Conservation (phyloP, 2,888 invertebrate genomes). For the Caenorhabditis angaria region DNA sequence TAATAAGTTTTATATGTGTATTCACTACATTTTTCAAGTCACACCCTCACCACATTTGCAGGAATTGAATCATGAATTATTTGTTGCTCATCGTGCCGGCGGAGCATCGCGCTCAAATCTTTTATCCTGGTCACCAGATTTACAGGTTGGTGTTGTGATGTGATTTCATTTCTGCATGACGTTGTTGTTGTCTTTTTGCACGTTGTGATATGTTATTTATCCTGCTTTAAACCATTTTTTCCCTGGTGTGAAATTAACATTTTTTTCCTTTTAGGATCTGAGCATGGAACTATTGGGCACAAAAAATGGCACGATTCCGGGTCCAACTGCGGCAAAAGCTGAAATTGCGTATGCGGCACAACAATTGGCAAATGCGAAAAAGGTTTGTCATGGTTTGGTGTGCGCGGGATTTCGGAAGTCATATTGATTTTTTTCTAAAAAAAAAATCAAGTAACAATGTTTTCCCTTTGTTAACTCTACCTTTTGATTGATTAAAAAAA, state of each 20-base stretch:
- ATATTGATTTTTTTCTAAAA: not conserved
- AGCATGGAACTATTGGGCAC: slow-evolving; percentile 71
- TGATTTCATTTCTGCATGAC: slow-evolving; percentile 35
- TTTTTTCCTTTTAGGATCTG: slow-evolving; percentile 65
- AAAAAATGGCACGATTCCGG: slow-evolving; percentile 64
- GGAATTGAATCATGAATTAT: slow-evolving; percentile 57
- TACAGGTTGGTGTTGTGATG: slow-evolving; percentile 13
- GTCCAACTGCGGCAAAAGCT: slow-evolving; percentile 68
- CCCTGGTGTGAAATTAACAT: slow-evolving; percentile 5
- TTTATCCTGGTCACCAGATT: slow-evolving; percentile 22
- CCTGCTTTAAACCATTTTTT: not conserved
- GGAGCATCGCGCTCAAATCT: slow-evolving; percentile 26
- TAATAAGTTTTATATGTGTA: not conserved
- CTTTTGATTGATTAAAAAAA: not conserved
- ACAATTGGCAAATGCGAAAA: slow-evolving; percentile 40
- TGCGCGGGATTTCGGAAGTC: not conserved
- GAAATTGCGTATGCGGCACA: slow-evolving; percentile 52
- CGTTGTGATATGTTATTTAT: slow-evolving; percentile 6
- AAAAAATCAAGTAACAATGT: too few relatives aligned
- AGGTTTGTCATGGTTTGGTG: slow-evolving; percentile 23
- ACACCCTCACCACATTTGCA: slow-evolving; percentile 9
- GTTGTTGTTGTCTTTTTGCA: slow-evolving; percentile 5
- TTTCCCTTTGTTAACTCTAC: too few relatives aligned
- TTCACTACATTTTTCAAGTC: not conserved
- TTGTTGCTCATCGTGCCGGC: slow-evolving; percentile 47